phyloP scores from a whole-genome alignment of 2,113 vertebrate genomes.

The Dunckerocampus dactyliophorus region DNA sequence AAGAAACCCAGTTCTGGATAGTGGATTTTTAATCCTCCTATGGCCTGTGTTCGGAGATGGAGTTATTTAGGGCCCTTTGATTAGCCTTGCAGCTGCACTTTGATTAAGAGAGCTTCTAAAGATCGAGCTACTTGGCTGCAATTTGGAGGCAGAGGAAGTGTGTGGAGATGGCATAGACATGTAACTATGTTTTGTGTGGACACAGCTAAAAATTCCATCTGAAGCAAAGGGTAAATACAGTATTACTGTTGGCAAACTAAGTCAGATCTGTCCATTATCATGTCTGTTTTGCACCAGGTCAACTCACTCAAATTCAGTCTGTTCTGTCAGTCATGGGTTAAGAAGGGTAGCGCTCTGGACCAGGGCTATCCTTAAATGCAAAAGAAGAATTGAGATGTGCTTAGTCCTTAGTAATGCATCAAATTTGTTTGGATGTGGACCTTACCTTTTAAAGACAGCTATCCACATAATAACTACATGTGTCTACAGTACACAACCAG shows the following conservation, averaged over 20 bases:
- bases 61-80: conserved; percentile 99
- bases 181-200: conserved; percentile 19
- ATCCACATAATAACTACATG: too few relatives aligned
- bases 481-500: too few relatives aligned
- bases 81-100: conserved; percentile 89
- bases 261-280: conserved; percentile 24
- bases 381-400: conserved; percentile 29
- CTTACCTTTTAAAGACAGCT: too few relatives aligned
- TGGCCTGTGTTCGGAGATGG: conserved; percentile 87
- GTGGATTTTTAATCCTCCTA: conserved; percentile 99
- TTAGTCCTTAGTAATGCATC: conserved; percentile 18
- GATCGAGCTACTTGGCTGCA: conserved; percentile 71
- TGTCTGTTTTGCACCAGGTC: conserved; percentile 22
- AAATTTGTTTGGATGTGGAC: too few relatives aligned
- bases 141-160: conserved; percentile 78
- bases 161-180: conserved; percentile 39
- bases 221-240: conserved; percentile 15
- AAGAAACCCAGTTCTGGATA: conserved; percentile 90
- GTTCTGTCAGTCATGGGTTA: conserved; percentile 23
- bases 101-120: conserved; percentile 97
- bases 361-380: conserved; percentile 34
- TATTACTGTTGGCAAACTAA: background rate
- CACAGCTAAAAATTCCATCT: conserved; percentile 41
- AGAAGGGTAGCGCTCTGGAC: conserved; percentile 25
- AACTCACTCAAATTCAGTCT: conserved; percentile 22